phyloP scores from a whole-genome alignment of 37 sponge, comb jelly and placozoan genomes.

The Oopsacas minuta region DNA sequence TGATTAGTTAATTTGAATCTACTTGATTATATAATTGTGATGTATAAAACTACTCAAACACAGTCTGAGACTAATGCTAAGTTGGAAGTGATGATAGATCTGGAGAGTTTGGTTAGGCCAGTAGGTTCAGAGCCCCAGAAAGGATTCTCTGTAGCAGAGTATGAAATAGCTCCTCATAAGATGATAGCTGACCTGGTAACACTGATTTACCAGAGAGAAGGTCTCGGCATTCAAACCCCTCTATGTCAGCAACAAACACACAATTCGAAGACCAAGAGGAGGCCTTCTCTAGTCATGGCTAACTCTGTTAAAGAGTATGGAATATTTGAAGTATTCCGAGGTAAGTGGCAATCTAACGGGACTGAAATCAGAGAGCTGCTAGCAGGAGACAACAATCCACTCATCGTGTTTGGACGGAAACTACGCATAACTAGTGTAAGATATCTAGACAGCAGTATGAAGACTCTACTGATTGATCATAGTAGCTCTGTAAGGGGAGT shows the following conservation, averaged over 20 bases:
- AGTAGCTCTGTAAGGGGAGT: background rate
- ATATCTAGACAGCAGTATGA: conserved; percentile 1
- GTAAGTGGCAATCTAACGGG: conserved; percentile 7
- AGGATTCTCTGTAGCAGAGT: background rate
- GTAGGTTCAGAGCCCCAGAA: background rate
- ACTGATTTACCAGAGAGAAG: background rate
- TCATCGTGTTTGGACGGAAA: background rate
- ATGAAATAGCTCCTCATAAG: background rate
- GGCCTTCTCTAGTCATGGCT: background rate
- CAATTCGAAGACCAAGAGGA: background rate
- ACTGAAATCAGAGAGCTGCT: background rate
- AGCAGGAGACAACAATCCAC: background rate
- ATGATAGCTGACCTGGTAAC: background rate
- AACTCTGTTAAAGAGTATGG: conserved; percentile 5
- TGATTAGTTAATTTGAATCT: too few species aligned
- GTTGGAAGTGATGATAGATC: conserved; percentile 9
- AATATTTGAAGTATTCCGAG: background rate
- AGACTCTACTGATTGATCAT: background rate
- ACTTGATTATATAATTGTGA: too few species aligned
- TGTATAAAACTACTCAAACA: too few species aligned
- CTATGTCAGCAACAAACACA: background rate
- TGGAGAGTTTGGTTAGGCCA: background rate
- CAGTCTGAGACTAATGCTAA: too few species aligned
- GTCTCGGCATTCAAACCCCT: background rate
- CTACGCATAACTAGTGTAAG: background rate